Percentiles rank a stretch among this genome's conserved stretches.
Evolutionary conservation across 2,113 vertebrate genomes (phyloP).

Genomic region (Sapajus apella): DNA sequence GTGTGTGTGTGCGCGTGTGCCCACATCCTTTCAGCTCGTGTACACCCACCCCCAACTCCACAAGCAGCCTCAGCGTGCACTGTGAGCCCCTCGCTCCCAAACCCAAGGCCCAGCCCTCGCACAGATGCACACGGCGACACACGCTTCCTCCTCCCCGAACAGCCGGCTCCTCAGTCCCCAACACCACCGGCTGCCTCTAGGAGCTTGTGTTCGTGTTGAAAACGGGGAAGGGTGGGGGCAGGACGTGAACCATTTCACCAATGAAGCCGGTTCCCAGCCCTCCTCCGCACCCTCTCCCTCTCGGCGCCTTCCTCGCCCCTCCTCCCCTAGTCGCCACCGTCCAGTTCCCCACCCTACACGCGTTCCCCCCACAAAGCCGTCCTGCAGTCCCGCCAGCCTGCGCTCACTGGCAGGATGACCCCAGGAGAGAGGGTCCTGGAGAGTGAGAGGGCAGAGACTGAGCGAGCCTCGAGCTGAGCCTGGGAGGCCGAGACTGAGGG

Average conservation of each 20-base stretch:
- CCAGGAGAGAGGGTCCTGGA: not conserved
- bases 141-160: slow-evolving; percentile 12
- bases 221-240: slow-evolving; percentile 53
- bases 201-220: slow-evolving; percentile 26
- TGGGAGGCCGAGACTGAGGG: not conserved
- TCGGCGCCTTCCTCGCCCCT: slow-evolving; percentile 48
- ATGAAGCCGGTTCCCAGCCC: slow-evolving; percentile 45
- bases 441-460: not conserved
- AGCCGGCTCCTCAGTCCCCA: slow-evolving; percentile 36
- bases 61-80: not conserved
- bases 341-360: slow-evolving; percentile 54
- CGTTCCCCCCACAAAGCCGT: not conserved
- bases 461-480: not conserved
- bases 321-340: slow-evolving; percentile 53
- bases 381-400: not conserved
- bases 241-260: slow-evolving; percentile 44
- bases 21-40: not conserved
- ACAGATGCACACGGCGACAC: slow-evolving; percentile 21
- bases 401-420: not conserved
- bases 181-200: slow-evolving; percentile 57
- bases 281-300: slow-evolving; percentile 49
- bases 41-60: not conserved
- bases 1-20: not conserved
- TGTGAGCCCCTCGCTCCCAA: not conserved
- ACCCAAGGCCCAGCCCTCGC: not conserved